A percentile compares a stretch with the other conserved stretches of the same genome.
These are phyloP conservation scores for Hydractinia echinata DNA, from an alignment of 30 jellyfish, hydroid and myxozoan genomes.

Conservation along the genomic window DNA sequence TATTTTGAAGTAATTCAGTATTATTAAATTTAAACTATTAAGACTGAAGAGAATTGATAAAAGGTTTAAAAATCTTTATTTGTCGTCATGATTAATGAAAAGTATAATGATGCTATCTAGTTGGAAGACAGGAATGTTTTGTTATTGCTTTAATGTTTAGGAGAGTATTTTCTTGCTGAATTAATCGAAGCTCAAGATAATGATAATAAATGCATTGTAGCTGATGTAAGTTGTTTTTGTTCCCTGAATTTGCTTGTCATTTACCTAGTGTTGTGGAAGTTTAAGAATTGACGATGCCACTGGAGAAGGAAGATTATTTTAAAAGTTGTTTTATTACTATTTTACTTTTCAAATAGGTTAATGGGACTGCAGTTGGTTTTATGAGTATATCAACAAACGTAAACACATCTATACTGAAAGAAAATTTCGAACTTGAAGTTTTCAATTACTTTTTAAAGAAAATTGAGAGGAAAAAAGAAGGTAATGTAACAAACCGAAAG, in stretches of 20 bases:
- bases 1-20: too few species aligned
- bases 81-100: too few species aligned
- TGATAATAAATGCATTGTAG: slow-evolving; percentile 78
- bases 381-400: slow-evolving; percentile 72
- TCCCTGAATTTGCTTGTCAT: neutral
- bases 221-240: slow-evolving; percentile 73
- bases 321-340: neutral
- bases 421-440: slow-evolving; percentile 77
- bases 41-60: too few species aligned
- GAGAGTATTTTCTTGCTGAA: slow-evolving; percentile 87
- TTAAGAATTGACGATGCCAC: neutral
- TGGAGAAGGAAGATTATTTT: neutral
- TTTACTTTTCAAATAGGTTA: slow-evolving; percentile 48
- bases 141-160: slow-evolving; percentile 7
- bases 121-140: too few species aligned
- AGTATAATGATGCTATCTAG: too few species aligned
- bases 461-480: slow-evolving; percentile 25
- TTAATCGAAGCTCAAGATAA: slow-evolving; percentile 94
- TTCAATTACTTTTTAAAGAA: slow-evolving; percentile 31
- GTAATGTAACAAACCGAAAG: neutral
- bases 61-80: too few species aligned
- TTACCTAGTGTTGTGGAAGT: neutral
- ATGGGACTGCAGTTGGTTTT: slow-evolving; percentile 90
- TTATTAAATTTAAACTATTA: too few species aligned
- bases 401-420: slow-evolving; percentile 43